Base-by-base conservation (phyloP, 2,113 vertebrate genomes). In the Bombycilla garrulus region DNA sequence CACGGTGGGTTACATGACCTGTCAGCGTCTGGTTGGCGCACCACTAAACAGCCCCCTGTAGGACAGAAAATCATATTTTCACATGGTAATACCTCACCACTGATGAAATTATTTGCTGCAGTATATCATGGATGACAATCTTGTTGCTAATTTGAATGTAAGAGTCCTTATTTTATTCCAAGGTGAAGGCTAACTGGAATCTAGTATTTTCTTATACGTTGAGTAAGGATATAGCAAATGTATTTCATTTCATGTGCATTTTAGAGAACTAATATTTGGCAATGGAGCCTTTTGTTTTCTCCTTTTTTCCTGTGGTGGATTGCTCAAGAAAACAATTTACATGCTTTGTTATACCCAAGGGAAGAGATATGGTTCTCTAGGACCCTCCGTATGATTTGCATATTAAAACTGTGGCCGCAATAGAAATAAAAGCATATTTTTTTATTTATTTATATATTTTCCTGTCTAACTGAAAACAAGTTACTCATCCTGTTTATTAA, bases 1-100 rank as follows among this genome's bases (percentile, higher is more conserved):
- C 99, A 99, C 15, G 98, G 98, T 22, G 99, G 99, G 69, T 98
- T 98, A 97, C 99, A 99, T 87, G 98, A 98, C 97, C 98, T 98
- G 96, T 99, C 99, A 93, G 97, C 97, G 72, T 98, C 98, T 53
- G 98, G 98, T 65, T 99, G 98, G 92, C 93, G 98, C 47, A 98
- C 93, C 17, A 98, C 96, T 94, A 98, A 98, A 92, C 99, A 99
- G 82, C 99, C 99, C 82, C 99, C 99, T 99, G 97, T 25, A 92
- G 96, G 94, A 97, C 60, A 98, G 85, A 98, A 98, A 97, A 97
- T 93, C 81, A 81, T 53, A 96, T 95, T 96, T 97, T 97, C 93
- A 96, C 92, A 96, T 14, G 93, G 92, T 9, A 86, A 53, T 58
- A 64, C 53, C 92, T 97, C 58, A 89, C 71, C 76, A 40, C 61